Evolutionary conservation across 2,888 invertebrate species (phyloP), one percentile per base, ranked within the genome.

Genomic region (Cryptocephalus moraei): DNA sequence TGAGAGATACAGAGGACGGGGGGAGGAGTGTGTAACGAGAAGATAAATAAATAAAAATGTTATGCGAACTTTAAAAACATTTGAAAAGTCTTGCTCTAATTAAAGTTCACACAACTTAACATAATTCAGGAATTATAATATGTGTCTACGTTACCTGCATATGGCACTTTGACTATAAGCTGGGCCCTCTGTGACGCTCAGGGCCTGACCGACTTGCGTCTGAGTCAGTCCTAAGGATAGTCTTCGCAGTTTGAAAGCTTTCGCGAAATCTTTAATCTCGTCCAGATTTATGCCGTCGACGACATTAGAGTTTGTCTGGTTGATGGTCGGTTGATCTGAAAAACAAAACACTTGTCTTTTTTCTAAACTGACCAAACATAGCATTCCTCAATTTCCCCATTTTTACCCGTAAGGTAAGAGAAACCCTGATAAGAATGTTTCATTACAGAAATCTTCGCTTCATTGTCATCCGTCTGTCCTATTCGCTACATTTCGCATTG

Each of bases 81-180:
- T n/a, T 6, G 22, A 6, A 22, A 6, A 4, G 22, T 22, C 22
- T 22, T 22, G 6, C 6, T 22, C 2, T 22, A 22, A 22, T 22
- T 22, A 22, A 22, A 22, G 22, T 22, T 22, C 22, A 6, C 6
- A 22, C 22, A 4, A 6, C 22, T 22, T 22, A 22, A 22, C 2
- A 22, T 22, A 22, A 22, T 22, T 22, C 22, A 22, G 22, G 22
- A 22, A 6, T 22, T 22, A 6, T 6, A 6, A 2, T 22, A 22
- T 6, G 22, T 22, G 22, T 6, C 6, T 22, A 22, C 22, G 22
- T 76, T 78, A 95, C 95, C 95, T 91, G 90, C 96, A 97, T 71
- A 97, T 97, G 61, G 96, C 96, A 73, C 94, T 94, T 79, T 97
- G 96, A 74, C 94, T 95, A 74, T 97, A 97, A 44, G 95, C 94